Evolutionary conservation across 2,797 vertebrate genomes (phyloP).

Genomic region (Otolemur crassicaudatus): DNA sequence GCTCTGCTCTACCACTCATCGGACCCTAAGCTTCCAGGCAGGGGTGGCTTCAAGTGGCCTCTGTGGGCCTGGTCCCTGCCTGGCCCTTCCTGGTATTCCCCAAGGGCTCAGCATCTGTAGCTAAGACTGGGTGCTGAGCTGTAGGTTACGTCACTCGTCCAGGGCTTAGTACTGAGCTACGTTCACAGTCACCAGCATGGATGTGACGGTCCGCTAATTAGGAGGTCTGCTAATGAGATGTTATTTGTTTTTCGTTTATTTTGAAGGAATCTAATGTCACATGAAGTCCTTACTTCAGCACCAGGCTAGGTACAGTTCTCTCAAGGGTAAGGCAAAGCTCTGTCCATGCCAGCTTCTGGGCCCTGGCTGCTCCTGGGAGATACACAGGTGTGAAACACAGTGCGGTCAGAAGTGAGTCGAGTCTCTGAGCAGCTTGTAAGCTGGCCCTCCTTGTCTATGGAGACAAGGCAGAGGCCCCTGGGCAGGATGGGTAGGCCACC

Average conservation of each 20-base stretch:
- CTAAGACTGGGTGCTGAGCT: neutral
- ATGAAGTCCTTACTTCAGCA: neutral
- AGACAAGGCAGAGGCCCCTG: accelerated
- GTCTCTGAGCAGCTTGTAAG: neutral
- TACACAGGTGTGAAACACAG: neutral
- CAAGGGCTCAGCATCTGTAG: accelerated
- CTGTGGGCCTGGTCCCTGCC: accelerated
- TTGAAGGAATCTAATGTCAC: neutral
- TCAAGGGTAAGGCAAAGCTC: neutral
- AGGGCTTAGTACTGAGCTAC: accelerated
- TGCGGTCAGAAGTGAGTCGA: neutral
- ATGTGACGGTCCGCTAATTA: accelerated
- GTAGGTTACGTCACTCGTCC: accelerated
- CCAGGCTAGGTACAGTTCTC: neutral
- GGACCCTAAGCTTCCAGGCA: neutral
- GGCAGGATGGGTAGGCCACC: accelerated
- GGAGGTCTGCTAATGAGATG: neutral
- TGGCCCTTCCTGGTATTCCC: accelerated
- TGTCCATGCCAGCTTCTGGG: accelerated
- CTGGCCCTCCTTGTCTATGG: too few relatives aligned
- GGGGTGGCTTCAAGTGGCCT: neutral
- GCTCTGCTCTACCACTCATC: neutral
- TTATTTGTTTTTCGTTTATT: neutral
- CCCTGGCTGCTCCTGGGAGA: neutral
- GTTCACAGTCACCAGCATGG: accelerated